phyloP scores from a whole-genome alignment of 2,113 vertebrate genomes.

The Entelurus aequoreus region DNA sequence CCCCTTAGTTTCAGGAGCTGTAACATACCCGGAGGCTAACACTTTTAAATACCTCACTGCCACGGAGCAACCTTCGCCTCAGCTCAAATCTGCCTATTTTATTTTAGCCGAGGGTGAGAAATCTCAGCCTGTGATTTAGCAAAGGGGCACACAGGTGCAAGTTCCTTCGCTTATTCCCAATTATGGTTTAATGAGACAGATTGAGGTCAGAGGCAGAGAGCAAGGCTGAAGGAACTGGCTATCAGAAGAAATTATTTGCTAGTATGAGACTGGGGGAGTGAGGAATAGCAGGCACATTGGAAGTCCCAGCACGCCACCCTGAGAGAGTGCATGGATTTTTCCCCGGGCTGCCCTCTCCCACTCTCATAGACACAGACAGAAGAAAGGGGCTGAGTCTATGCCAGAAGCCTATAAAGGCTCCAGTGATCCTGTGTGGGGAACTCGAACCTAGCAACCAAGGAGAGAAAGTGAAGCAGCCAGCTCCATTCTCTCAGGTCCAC shows the following conservation, averaged over 20 bases:
- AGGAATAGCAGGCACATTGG: slow-evolving; percentile 33
- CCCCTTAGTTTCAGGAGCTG: slow-evolving; percentile 33
- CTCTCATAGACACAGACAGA: slow-evolving; percentile 30
- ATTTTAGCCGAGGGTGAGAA: slow-evolving; percentile 59
- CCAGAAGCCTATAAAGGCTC: slow-evolving; percentile 63
- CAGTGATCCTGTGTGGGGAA: slow-evolving; percentile 53
- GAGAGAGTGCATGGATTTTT: slow-evolving; percentile 53
- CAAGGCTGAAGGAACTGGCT: slow-evolving; percentile 30
- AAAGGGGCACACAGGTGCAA: slow-evolving; percentile 43
- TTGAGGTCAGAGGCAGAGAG: slow-evolving; percentile 62
- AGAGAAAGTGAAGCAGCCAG: slow-evolving; percentile 64
- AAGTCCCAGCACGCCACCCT: slow-evolving; percentile 65
- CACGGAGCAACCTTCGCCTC: slow-evolving; percentile 42
- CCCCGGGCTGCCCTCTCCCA: slow-evolving; percentile 27
- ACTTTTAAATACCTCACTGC: slow-evolving; percentile 54
- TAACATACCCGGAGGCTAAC: slow-evolving; percentile 45
- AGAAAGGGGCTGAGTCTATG: slow-evolving; percentile 41
- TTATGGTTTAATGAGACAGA: slow-evolving; percentile 67
- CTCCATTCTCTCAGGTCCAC: slow-evolving; percentile 45
- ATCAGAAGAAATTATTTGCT: slow-evolving; percentile 36
- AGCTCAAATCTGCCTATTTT: slow-evolving; percentile 52
- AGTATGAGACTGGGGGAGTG: slow-evolving; percentile 17
- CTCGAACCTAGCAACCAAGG: slow-evolving; percentile 64
- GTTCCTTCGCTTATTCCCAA: slow-evolving; percentile 65
- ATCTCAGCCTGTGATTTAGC: slow-evolving; percentile 63